phyloP scores from a whole-genome alignment of 2,797 vertebrate species.

The Poeciliopsis turneri region DNA sequence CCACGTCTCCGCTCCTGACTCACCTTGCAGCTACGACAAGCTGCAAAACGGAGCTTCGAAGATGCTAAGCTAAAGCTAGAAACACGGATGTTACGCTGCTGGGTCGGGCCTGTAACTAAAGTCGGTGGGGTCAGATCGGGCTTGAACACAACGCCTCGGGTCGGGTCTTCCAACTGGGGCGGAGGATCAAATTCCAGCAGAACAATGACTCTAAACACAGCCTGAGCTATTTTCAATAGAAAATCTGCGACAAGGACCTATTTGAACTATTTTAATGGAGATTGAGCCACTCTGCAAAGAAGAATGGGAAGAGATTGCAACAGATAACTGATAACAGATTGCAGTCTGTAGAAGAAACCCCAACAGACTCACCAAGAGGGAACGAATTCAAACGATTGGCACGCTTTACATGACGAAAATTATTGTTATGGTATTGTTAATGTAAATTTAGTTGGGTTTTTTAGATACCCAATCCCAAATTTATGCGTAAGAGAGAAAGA shows the following conservation, averaged over 20 bases:
- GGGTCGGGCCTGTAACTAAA: too few relatives aligned
- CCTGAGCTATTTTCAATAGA: neutral
- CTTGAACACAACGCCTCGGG: too few relatives aligned
- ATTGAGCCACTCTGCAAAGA: neutral
- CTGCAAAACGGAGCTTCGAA: too few relatives aligned
- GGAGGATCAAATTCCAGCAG: neutral
- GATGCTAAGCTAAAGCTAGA: too few relatives aligned
- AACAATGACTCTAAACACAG: neutral
- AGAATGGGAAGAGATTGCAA: neutral
- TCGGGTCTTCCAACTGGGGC: neutral
- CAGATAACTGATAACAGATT: too few relatives aligned
- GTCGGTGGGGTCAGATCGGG: too few relatives aligned
- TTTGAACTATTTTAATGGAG: neutral
- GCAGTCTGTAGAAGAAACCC: neutral
- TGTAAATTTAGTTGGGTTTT: neutral
- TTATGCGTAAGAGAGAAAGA: slow-evolving; percentile 8
- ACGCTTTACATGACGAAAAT: neutral
- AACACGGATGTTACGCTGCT: too few relatives aligned
- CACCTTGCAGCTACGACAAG: too few relatives aligned
- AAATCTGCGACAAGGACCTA: neutral
- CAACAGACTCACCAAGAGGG: neutral
- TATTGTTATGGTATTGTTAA: neutral
- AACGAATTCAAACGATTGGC: neutral
- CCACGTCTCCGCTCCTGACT: too few relatives aligned
- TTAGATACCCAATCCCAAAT: neutral